Conservation (phyloP, 2,113 vertebrate genomes). For the Barbus barbus region DNA sequence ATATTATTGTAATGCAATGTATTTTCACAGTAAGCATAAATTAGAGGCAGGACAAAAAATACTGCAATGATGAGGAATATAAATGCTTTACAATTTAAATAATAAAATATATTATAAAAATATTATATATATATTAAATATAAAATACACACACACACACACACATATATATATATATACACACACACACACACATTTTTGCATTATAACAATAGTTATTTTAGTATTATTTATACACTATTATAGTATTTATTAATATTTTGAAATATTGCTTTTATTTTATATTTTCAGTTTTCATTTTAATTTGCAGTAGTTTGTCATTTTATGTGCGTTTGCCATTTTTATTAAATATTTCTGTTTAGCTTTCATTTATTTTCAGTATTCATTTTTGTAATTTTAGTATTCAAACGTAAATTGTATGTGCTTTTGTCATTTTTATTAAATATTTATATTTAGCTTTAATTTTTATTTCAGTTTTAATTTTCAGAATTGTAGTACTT, state of each 20-base stretch:
- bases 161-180: too few relatives aligned
- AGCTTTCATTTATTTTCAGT: neutral
- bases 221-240: neutral
- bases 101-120: neutral
- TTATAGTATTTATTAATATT: neutral
- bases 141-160: too few relatives aligned
- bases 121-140: too few relatives aligned
- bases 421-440: neutral
- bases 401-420: neutral
- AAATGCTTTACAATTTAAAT: neutral
- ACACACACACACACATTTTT: neutral
- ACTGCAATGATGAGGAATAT: neutral
- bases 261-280: neutral
- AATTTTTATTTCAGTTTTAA: neutral
- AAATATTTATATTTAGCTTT: neutral
- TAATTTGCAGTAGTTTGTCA: neutral
- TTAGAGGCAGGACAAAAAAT: neutral
- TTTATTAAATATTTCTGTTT: neutral
- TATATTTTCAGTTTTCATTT: neutral
- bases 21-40: neutral
- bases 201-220: neutral
- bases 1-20: neutral
- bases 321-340: neutral
- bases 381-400: neutral
- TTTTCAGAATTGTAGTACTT: neutral